Evolutionary conservation across 1,140 invertebrate species (phyloP), one percentile per base, ranked within the genome.

Genomic region (Nephotettix cincticeps): DNA sequence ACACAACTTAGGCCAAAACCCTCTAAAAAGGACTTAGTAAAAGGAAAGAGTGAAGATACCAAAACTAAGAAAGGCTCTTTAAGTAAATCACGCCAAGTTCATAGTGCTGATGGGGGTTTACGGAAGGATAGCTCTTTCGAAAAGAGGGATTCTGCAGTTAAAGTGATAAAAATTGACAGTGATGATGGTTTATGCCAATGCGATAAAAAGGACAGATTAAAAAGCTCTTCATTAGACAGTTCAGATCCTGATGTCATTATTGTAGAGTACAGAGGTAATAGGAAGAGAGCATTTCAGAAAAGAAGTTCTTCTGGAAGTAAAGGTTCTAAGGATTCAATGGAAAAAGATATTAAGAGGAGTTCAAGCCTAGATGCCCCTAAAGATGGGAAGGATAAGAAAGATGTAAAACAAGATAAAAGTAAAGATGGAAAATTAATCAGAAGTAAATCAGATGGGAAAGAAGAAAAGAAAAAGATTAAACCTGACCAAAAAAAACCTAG

Each of bases 141-240:
- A 36, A 73, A 72, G 45, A 56, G 72, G 63, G 71, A 72, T 45
- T 70, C 72, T 23, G 71, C 73, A 17, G 73, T 74, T 9, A 72
- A 78, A 72, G 75, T 78, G 3, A 78, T 78, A 21, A 74, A 77
- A 75, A 78, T 78, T 43, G 74, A 76, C 25, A 69, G 72, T 63
- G 69, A 63, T 29, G 69, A 74, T 30, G 72, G 72, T n/a, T 68
- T 74, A 30, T 74, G 74, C 47, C 71, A 69, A 32, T 68, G 73
- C 40, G 75, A 76, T 70, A 71, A 54, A 32, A 67, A 71, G 51
- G 73, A 75, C 25, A 65, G 69, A 70, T 47, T 45, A 29, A 13
- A 77, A 75, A 70, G 68, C 67, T 56, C 70, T 67, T 75, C 74
- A 14, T 69, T 74, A n/a, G 76, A 75, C 25, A 72, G 69, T 36